Conservation (phyloP, 2,888 invertebrate genomes). For the Epirrita christyi region DNA sequence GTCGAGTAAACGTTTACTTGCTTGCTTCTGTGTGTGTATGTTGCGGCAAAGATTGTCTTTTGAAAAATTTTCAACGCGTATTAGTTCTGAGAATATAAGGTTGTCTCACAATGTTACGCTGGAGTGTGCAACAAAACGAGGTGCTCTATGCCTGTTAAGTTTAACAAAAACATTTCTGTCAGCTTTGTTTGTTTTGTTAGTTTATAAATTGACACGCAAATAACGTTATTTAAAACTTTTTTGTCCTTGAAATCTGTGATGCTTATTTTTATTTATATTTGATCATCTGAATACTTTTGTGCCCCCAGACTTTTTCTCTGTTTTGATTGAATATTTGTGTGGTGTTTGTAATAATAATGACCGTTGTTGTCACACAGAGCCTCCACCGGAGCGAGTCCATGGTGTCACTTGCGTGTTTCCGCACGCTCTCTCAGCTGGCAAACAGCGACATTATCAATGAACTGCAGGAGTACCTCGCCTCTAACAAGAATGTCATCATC, state of each 20-base stretch:
- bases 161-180: slow-evolving; percentile 6
- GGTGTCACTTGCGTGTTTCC: slow-evolving; percentile 93
- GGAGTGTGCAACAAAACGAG: slow-evolving; percentile 63
- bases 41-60: slow-evolving; percentile 35
- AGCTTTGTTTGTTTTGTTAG: slow-evolving; percentile 8
- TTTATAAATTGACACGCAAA: slow-evolving; percentile 1
- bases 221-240: background rate
- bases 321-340: slow-evolving; percentile 6
- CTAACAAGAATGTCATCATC: slow-evolving; percentile 91
- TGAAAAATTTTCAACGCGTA: slow-evolving; percentile 18
- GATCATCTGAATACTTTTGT: background rate
- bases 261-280: slow-evolving; percentile 21
- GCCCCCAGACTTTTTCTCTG: background rate
- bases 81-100: slow-evolving; percentile 21
- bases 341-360: background rate
- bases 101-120: slow-evolving; percentile 58
- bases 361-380: slow-evolving; percentile 84
- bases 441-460: slow-evolving; percentile 92
- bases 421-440: slow-evolving; percentile 91
- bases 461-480: slow-evolving; percentile 92
- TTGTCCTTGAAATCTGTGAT: slow-evolving; percentile 7
- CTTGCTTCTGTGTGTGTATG: slow-evolving; percentile 39
- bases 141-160: slow-evolving; percentile 41
- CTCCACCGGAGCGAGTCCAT: slow-evolving; percentile 96
- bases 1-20: slow-evolving; percentile 63